These are phyloP conservation scores for Erebia epiphron DNA, from an alignment of 2,888 invertebrate species.

Conservation along the genomic window DNA sequence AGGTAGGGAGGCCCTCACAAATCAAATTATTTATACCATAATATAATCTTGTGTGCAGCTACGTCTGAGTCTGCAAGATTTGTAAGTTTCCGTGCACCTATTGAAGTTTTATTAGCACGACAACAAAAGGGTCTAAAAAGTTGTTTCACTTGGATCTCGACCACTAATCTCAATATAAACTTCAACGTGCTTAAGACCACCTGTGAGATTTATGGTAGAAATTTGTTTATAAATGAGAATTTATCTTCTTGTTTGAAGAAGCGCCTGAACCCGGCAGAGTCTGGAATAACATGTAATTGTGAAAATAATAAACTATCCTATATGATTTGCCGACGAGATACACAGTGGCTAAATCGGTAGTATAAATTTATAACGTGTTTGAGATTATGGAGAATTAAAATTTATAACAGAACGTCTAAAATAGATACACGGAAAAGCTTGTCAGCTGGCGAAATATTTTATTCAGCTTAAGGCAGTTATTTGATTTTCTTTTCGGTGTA, in stretches of 20 bases:
- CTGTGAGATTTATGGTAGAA: slow-evolving; percentile 25
- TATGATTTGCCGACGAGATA: slow-evolving; percentile 26
- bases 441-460: background rate
- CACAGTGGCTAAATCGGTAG: slow-evolving; percentile 6
- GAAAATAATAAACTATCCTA: slow-evolving; percentile 32
- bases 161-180: slow-evolving; percentile 18
- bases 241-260: slow-evolving; percentile 34
- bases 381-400: slow-evolving; percentile 2
- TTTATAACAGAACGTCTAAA: background rate
- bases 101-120: slow-evolving; percentile 10
- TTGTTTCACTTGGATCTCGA: slow-evolving; percentile 4
- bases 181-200: slow-evolving; percentile 29
- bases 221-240: slow-evolving; percentile 26
- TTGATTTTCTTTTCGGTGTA: background rate
- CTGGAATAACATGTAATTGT: slow-evolving; percentile 33
- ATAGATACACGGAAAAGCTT: background rate
- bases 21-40: no score
- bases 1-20: no score
- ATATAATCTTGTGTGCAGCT: no score
- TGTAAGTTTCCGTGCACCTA: slow-evolving; percentile 1
- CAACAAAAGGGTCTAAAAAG: slow-evolving; percentile 7
- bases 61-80: background rate
- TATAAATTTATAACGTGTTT: background rate
- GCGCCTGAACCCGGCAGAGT: slow-evolving; percentile 20
- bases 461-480: background rate